Percentiles rank a stretch among this genome's conserved stretches.
Evolutionary conservation across 2,113 vertebrate species (phyloP).

Genomic region (Oryctolagus cuniculus): DNA sequence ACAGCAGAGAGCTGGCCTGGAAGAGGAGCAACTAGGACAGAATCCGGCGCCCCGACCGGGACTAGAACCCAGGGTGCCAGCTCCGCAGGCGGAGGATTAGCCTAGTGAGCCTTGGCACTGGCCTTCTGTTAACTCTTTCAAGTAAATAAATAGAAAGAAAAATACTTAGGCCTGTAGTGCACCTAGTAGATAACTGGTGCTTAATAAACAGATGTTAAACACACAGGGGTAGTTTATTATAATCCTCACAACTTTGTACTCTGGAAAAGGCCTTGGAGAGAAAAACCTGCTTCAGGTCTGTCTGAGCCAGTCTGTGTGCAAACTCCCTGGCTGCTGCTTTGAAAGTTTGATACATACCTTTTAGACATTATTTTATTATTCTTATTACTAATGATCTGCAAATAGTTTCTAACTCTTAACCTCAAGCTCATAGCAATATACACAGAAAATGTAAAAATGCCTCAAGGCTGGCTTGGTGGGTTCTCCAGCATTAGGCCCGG

Average conservation of each 20-base stretch:
- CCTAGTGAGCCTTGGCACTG: too few species aligned
- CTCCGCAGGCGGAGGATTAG: too few species aligned
- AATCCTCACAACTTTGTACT: conserved; percentile 1
- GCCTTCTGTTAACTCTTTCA: too few species aligned
- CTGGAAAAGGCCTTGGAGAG: neutral
- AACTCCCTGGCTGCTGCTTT: neutral
- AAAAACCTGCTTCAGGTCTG: neutral
- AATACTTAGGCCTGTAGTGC: too few species aligned
- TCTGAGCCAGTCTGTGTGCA: neutral
- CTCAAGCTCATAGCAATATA: neutral
- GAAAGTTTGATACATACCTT: neutral
- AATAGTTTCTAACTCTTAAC: neutral
- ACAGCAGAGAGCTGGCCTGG: too few species aligned
- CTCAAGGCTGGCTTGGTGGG: neutral
- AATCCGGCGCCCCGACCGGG: too few species aligned
- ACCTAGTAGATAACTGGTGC: neutral
- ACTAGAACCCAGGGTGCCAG: too few species aligned
- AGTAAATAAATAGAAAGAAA: too few species aligned
- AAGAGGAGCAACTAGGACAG: too few species aligned
- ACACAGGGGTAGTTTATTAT: neutral
- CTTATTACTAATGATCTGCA: neutral
- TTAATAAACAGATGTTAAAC: neutral
- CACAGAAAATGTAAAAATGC: neutral
- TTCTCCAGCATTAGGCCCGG: neutral
- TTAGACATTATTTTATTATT: neutral